These are phyloP conservation scores for Passer montanus DNA, from an alignment of 2,113 vertebrate genomes.

Conservation along the genomic window DNA sequence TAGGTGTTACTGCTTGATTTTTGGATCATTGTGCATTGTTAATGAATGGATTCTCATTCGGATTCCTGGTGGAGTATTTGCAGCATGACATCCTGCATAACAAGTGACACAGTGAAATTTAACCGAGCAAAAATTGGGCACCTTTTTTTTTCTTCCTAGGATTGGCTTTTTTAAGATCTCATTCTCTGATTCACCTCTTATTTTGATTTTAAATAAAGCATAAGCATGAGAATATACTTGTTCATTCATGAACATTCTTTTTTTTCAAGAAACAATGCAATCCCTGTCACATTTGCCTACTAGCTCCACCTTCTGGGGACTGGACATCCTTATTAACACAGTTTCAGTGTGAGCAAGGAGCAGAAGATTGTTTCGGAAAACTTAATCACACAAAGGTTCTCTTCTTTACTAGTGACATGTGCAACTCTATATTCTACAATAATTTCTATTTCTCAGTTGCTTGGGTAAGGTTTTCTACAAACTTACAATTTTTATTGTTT, in stretches of 20 bases:
- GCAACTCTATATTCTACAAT: not conserved
- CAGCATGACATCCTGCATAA: not conserved
- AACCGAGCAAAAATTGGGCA: not conserved
- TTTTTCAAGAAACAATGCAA: not conserved
- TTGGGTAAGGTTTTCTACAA: not conserved
- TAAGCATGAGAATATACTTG: not conserved
- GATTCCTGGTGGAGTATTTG: not conserved
- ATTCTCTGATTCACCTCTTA: not conserved
- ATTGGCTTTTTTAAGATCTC: not conserved
- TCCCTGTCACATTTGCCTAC: conserved; percentile 21
- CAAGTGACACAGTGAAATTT: not conserved
- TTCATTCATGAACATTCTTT: not conserved
- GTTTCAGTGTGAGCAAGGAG: not conserved
- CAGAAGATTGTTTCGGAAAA: not conserved
- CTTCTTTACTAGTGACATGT: not conserved
- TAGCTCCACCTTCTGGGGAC: conserved; percentile 71
- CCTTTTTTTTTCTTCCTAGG: not conserved
- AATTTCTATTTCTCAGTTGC: not conserved
- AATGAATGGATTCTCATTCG: not conserved
- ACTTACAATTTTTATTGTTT: not conserved
- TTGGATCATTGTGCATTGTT: not conserved
- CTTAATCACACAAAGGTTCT: not conserved
- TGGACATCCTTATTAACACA: not conserved
- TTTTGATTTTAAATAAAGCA: not conserved
- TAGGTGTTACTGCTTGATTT: not conserved